Conservation (phyloP, 2,113 vertebrate genomes). For the Anolis sagrei region DNA sequence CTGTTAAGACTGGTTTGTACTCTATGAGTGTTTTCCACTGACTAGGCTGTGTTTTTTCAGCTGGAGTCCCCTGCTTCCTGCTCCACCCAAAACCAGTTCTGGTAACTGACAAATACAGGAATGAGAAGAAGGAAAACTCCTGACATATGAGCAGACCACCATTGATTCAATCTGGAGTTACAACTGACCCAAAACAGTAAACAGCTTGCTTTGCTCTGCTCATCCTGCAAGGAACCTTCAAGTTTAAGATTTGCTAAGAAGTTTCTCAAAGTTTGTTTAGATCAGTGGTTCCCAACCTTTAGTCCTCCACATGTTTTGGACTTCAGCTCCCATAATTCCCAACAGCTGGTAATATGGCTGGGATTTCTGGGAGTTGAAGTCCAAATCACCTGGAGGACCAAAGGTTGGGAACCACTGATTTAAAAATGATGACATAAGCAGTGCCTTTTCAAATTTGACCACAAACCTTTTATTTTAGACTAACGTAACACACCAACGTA, state of each 20-base stretch:
- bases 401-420: too few species aligned
- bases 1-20: too few species aligned
- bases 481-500: neutral
- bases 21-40: too few species aligned
- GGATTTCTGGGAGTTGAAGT: too few species aligned
- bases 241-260: conserved; percentile 5
- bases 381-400: too few species aligned
- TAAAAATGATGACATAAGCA: neutral
- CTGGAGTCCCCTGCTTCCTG: neutral
- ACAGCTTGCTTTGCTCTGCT: neutral
- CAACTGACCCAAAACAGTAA: neutral
- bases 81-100: too few species aligned
- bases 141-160: too few species aligned
- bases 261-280: neutral
- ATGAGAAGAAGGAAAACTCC: neutral
- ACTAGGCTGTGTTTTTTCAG: too few species aligned
- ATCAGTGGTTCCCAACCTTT: neutral
- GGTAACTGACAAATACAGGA: neutral
- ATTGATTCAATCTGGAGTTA: conserved; percentile 10
- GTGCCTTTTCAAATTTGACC: conserved; percentile 21
- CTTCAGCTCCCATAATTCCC: too few species aligned
- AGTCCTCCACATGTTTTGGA: too few species aligned
- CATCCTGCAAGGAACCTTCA: neutral
- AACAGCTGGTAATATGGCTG: too few species aligned
- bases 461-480: conserved; percentile 28